These are phyloP conservation scores for Acrocephalus arundinaceus DNA, from an alignment of 2,113 vertebrate species.

Conservation along the genomic window DNA sequence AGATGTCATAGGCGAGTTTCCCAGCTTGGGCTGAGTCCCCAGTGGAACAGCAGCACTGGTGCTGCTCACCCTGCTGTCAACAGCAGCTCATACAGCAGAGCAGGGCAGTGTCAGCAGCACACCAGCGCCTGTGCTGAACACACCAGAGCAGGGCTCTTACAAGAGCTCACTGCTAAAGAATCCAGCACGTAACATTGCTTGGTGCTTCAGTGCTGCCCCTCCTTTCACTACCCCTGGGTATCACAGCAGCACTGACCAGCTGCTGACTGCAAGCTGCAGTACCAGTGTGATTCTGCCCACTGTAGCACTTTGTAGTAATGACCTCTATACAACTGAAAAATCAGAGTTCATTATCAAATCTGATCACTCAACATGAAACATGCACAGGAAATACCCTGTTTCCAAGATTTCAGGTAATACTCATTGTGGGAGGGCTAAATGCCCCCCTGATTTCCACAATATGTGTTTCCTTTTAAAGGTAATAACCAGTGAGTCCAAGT, in stretches of 20 bases:
- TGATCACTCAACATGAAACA: not conserved
- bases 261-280: constrained; percentile 38
- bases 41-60: not conserved
- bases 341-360: not conserved
- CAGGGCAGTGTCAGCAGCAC: not conserved
- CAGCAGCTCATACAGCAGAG: not conserved
- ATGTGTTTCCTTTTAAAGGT: not conserved
- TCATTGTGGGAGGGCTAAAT: not conserved
- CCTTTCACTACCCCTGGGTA: not conserved
- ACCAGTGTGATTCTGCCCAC: not conserved
- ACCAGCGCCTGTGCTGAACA: not conserved
- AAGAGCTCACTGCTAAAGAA: not conserved
- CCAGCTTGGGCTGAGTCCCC: not conserved
- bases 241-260: no score
- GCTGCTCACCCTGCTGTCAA: not conserved
- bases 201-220: fast-evolving
- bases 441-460: not conserved
- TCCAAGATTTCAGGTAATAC: not conserved
- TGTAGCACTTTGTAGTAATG: not conserved
- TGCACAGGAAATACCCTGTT: not conserved
- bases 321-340: not conserved
- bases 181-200: fast-evolving
- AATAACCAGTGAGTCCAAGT: not conserved
- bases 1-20: not conserved
- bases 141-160: not conserved